These are phyloP conservation scores for Aphrocallistes beatrix DNA, from an alignment of 37 sponge, comb jelly and placozoan species.

Conservation along the genomic window DNA sequence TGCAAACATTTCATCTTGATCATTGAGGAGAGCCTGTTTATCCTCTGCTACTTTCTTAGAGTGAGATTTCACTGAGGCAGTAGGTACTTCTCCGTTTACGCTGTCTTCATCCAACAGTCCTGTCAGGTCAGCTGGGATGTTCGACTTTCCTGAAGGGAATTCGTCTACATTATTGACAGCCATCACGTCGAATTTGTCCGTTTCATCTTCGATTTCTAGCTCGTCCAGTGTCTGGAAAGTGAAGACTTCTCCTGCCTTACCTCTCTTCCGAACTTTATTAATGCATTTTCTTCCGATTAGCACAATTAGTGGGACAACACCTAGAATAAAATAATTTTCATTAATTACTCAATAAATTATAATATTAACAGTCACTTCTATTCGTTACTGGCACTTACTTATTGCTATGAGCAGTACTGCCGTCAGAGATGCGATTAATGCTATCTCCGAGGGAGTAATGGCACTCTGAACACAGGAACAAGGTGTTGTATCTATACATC, in stretches of 20 bases:
- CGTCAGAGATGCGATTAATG: no score
- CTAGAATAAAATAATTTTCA: no score
- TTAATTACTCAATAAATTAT: no score
- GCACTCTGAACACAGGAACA: no score
- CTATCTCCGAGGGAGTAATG: no score
- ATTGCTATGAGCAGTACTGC: no score
- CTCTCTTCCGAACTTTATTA: background rate
- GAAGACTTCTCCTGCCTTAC: background rate
- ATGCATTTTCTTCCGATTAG: background rate
- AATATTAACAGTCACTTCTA: no score
- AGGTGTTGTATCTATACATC: no score
- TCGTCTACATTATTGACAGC: background rate
- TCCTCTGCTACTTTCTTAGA: background rate
- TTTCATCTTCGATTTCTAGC: background rate
- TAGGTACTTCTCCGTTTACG: background rate
- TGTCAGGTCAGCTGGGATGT: background rate
- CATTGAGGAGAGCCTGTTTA: background rate
- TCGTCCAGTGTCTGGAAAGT: constrained; percentile 1
- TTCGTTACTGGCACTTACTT: no score
- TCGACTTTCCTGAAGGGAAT: background rate
- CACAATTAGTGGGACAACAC: background rate
- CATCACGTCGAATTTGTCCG: background rate
- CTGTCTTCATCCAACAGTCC: background rate
- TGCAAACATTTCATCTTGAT: background rate
- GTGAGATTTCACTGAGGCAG: no score